Evolutionary conservation across 1,140 invertebrate species (phyloP).

Genomic region (Pseudomyrmex cubaensis): DNA sequence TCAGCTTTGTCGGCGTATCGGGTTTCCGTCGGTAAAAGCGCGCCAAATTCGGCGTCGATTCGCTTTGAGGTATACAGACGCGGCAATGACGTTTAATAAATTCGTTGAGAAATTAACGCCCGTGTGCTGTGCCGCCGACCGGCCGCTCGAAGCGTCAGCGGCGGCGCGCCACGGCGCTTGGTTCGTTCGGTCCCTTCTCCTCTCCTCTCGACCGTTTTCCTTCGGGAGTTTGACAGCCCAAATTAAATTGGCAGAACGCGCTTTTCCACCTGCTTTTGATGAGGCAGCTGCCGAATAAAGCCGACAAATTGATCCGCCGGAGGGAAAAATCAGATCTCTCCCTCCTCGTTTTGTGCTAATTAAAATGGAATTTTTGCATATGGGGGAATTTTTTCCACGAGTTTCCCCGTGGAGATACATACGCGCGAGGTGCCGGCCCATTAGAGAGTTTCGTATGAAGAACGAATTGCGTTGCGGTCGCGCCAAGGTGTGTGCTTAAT

Average conservation of each 20-base stretch:
- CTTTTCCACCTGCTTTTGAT: conserved; percentile 51
- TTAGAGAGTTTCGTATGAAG: not conserved
- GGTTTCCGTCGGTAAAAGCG: conserved; percentile 50
- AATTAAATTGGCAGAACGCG: conserved; percentile 53
- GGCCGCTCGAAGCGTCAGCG: conserved; percentile 20
- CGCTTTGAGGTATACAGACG: conserved; percentile 38
- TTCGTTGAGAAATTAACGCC: conserved; percentile 70
- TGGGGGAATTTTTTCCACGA: not conserved
- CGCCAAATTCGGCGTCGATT: conserved; percentile 52
- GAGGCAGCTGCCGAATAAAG: conserved; percentile 45
- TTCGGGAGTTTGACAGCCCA: conserved; percentile 41
- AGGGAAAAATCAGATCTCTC: conserved; percentile 3
- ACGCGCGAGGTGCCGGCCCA: not conserved
- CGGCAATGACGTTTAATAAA: conserved; percentile 72
- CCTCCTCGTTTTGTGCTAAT: conserved; percentile 20
- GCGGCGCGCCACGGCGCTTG: conserved; percentile 18
- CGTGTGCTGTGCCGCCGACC: not conserved
- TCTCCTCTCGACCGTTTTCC: not conserved
- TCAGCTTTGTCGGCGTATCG: conserved; percentile 67
- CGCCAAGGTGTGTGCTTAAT: conserved; percentile 7
- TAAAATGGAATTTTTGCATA: conserved; percentile 31
- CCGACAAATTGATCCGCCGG: conserved; percentile 47
- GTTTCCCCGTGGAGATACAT: not conserved
- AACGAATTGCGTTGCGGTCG: not conserved
- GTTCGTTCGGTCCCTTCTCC: not conserved